phyloP scores from a whole-genome alignment of 2,797 vertebrate genomes.

The Pithecia hirsuta region DNA sequence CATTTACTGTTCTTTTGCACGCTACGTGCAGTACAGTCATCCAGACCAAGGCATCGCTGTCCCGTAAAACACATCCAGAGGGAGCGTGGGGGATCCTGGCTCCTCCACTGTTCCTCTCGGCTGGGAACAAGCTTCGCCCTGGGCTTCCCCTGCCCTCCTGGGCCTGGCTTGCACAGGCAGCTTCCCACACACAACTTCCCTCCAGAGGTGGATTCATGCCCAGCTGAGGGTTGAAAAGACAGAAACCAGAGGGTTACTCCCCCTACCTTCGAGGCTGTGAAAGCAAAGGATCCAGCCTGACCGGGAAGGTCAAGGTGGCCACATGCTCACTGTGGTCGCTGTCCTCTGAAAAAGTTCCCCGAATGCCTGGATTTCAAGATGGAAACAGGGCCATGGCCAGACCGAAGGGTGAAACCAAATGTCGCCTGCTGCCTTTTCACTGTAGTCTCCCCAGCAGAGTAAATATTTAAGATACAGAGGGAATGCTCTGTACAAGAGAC shows the following conservation, averaged over 20 bases:
- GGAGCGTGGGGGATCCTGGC: not conserved
- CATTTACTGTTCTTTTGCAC: not conserved
- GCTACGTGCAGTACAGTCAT: rapidly evolving
- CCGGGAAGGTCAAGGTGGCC: rapidly evolving
- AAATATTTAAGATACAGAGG: not conserved
- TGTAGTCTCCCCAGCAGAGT: rapidly evolving
- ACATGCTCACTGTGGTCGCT: not conserved
- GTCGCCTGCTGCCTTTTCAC: not conserved
- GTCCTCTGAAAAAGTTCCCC: not conserved
- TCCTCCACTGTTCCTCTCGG: not conserved
- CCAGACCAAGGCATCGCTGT: not conserved
- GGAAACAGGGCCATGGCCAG: rapidly evolving
- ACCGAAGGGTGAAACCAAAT: not conserved
- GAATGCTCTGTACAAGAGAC: no score
- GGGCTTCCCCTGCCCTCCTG: no score
- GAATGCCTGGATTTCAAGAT: not conserved
- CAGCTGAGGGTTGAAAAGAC: not conserved
- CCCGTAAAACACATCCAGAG: not conserved
- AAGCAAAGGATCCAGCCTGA: not conserved
- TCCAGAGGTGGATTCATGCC: not conserved
- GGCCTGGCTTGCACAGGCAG: no score
- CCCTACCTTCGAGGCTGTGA: not conserved
- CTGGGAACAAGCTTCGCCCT: not conserved
- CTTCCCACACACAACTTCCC: not conserved
- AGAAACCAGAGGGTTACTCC: not conserved